phyloP scores from a whole-genome alignment of 2,888 invertebrate species.

The Coremacera marginata region DNA sequence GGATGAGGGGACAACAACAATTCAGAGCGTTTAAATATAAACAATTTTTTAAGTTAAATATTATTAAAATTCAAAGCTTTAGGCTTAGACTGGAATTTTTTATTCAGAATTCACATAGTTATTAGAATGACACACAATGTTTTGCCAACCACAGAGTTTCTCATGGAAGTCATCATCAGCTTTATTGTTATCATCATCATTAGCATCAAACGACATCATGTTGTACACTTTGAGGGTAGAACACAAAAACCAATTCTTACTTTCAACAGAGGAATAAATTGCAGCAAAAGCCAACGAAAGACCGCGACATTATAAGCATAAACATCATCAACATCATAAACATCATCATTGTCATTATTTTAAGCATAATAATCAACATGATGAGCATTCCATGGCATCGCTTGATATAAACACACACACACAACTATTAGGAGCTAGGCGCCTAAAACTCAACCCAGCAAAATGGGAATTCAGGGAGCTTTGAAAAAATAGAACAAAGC shows the following conservation, averaged over 20 bases:
- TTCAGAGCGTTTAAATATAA: no score
- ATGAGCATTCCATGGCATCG: not conserved
- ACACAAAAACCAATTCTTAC: not conserved
- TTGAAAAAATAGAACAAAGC: not conserved
- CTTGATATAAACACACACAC: not conserved
- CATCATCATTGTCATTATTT: slow-evolving; percentile 2
- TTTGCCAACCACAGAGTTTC: no score
- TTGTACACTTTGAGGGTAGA: no score
- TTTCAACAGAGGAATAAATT: not conserved
- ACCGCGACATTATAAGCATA: slow-evolving; percentile 2
- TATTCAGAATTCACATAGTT: no score
- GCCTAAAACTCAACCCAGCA: not conserved
- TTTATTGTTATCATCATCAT: not conserved
- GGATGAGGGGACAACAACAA: no score
- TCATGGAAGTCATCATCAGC: slow-evolving; percentile 4
- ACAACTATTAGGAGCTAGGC: not conserved
- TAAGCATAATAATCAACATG: slow-evolving; percentile 12
- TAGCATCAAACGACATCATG: no score
- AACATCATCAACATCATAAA: slow-evolving; percentile 23
- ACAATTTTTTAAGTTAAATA: no score
- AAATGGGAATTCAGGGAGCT: not conserved
- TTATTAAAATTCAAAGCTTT: no score
- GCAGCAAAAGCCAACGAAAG: slow-evolving; percentile 19
- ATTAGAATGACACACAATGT: no score
- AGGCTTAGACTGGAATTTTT: no score